Evolutionary conservation across 2,113 vertebrate species (phyloP).

Genomic region (Probosciger aterrimus): DNA sequence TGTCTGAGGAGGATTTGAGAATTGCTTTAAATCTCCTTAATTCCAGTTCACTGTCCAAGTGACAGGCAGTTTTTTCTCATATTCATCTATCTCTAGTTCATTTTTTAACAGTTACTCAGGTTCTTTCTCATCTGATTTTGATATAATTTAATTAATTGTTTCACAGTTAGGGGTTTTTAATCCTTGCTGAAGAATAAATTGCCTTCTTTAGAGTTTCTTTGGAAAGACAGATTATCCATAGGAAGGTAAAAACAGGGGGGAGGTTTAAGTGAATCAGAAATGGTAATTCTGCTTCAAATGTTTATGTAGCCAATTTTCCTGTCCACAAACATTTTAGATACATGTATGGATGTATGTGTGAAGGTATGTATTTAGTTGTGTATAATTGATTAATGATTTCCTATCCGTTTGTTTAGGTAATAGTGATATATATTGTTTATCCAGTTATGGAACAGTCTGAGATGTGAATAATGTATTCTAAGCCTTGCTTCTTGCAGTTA

Average conservation of each 20-base stretch:
- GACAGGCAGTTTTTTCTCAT: not conserved
- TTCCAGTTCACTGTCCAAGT: not conserved
- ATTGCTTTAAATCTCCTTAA: not conserved
- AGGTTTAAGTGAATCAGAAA: not conserved
- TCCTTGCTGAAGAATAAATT: not conserved
- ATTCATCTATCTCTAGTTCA: not conserved
- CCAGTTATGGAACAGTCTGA: not conserved
- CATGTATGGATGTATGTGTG: rapidly evolving
- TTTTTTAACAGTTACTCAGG: not conserved
- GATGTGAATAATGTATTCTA: not conserved
- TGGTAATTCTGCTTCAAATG: not conserved
- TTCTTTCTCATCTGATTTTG: not conserved
- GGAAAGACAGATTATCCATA: not conserved
- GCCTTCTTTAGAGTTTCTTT: not conserved
- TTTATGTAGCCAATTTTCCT: not conserved
- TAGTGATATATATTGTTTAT: not conserved
- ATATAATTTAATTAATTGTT: not conserved
- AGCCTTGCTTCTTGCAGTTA: not conserved
- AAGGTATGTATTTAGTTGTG: not conserved
- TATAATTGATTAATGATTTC: not conserved
- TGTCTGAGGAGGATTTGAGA: not conserved
- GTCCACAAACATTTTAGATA: not conserved
- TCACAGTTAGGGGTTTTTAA: not conserved
- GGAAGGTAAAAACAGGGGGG: not conserved
- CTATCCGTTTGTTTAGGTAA: not conserved